phyloP scores from a whole-genome alignment of 2,888 invertebrate genomes.

The Germaria angustata region DNA sequence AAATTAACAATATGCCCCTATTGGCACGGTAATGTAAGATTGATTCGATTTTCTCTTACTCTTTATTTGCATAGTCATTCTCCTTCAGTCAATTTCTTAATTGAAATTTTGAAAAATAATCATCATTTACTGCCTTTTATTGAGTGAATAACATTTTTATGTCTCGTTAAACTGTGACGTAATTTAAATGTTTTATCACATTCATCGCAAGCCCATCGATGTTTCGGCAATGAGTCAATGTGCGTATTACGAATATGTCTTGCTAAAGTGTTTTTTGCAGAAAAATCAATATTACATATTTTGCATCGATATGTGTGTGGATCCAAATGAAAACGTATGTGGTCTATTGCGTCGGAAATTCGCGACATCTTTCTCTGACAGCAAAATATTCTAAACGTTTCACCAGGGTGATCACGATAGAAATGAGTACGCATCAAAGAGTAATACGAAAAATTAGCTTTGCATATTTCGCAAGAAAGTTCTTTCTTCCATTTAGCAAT shows the following conservation, averaged over 20 bases:
- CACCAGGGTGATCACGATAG: slow-evolving; percentile 63
- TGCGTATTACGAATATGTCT: slow-evolving; percentile 39
- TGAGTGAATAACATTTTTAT: slow-evolving; percentile 39
- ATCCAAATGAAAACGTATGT: slow-evolving; percentile 68
- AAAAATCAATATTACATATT: slow-evolving; percentile 53
- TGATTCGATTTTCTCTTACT: too few species aligned
- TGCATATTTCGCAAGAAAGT: slow-evolving; percentile 67
- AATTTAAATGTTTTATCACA: slow-evolving; percentile 46
- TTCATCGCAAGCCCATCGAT: slow-evolving; percentile 39
- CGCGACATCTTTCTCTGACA: slow-evolving; percentile 68
- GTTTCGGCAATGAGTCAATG: background rate
- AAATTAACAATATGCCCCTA: too few species aligned
- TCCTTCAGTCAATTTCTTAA: too few species aligned
- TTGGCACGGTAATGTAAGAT: too few species aligned
- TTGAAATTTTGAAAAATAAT: too few species aligned
- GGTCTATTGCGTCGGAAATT: slow-evolving; percentile 68
- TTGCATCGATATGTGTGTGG: slow-evolving; percentile 69
- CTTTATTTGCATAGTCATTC: too few species aligned
- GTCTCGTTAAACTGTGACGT: slow-evolving; percentile 45
- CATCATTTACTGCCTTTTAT: background rate
- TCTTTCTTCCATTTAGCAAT: slow-evolving; percentile 61
- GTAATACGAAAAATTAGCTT: slow-evolving; percentile 47
- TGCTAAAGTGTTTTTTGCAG: slow-evolving; percentile 13
- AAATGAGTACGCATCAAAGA: slow-evolving; percentile 67
- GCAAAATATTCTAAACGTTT: slow-evolving; percentile 67